phyloP scores from a whole-genome alignment of 2,797 vertebrate species.

The Odontamblyopus lacepedii region DNA sequence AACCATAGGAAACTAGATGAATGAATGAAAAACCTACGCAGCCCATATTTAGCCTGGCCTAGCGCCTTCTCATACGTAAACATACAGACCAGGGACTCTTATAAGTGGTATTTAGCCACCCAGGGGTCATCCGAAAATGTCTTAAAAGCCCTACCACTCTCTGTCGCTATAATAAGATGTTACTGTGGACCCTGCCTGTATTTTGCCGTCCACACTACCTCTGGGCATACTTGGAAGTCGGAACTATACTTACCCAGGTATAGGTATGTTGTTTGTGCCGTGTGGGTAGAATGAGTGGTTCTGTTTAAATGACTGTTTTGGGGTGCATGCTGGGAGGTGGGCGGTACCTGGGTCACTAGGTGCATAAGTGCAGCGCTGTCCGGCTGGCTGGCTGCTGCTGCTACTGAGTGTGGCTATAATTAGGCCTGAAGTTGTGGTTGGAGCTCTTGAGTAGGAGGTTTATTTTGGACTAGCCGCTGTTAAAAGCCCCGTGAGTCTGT shows the following conservation, averaged over 20 bases:
- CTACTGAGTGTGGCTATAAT: slow-evolving; percentile 49
- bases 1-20: slow-evolving; percentile 2
- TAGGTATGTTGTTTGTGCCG: slow-evolving; percentile 33
- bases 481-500: slow-evolving; percentile 34
- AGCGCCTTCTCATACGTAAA: slow-evolving; percentile 5
- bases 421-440: slow-evolving; percentile 62
- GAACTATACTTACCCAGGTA: slow-evolving; percentile 68
- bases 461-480: slow-evolving; percentile 65
- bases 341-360: slow-evolving; percentile 67
- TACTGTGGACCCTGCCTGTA: slow-evolving; percentile 58
- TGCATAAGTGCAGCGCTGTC: slow-evolving; percentile 52
- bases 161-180: slow-evolving; percentile 72
- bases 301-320: slow-evolving; percentile 67
- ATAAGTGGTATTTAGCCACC: slow-evolving; percentile 48
- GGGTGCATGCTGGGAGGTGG: slow-evolving; percentile 50
- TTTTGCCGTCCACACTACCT: slow-evolving; percentile 44
- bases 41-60: neutral
- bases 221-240: slow-evolving; percentile 70
- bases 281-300: slow-evolving; percentile 38
- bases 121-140: slow-evolving; percentile 64
- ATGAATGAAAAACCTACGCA: slow-evolving; percentile 14
- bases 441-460: slow-evolving; percentile 63
- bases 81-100: slow-evolving; percentile 29
- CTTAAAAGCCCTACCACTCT: slow-evolving; percentile 71
- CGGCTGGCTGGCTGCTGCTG: slow-evolving; percentile 54